A percentile compares a stretch with the other conserved stretches of the same genome.
These are phyloP conservation scores for Okamejei kenojei DNA, from an alignment of 2,797 vertebrate genomes.

Conservation along the genomic window DNA sequence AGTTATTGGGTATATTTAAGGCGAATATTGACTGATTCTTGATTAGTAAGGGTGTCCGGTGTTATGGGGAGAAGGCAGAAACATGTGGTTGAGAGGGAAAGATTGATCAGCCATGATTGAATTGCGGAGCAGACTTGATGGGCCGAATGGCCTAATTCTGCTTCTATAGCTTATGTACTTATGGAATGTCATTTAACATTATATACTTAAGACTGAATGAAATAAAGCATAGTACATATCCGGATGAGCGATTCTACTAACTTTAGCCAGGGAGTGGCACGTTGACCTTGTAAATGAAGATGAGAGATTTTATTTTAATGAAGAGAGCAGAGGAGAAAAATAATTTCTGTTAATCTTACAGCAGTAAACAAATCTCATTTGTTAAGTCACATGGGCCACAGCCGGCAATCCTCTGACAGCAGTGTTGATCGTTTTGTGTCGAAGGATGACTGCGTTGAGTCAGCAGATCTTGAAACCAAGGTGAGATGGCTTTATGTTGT, in stretches of 20 bases:
- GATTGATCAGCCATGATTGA: too few relatives aligned
- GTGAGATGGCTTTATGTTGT: constrained; percentile 53
- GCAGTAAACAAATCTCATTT: constrained; percentile 81
- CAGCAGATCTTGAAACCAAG: constrained; percentile 74
- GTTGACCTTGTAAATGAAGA: not conserved
- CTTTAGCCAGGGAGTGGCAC: not conserved
- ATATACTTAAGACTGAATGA: not conserved
- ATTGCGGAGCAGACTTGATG: too few relatives aligned
- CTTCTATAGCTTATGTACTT: too few relatives aligned
- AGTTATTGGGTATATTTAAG: too few relatives aligned
- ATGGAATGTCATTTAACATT: not conserved
- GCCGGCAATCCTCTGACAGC: constrained; percentile 82
- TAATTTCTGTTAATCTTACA: constrained; percentile 36
- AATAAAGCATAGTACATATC: not conserved
- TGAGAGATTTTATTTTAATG: not conserved
- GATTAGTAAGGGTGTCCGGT: too few relatives aligned
- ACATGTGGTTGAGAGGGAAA: too few relatives aligned
- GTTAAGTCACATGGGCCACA: constrained; percentile 72
- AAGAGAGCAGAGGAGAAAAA: constrained; percentile 28
- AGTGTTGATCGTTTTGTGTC: constrained; percentile 73
- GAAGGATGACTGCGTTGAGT: constrained; percentile 74
- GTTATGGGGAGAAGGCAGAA: too few relatives aligned
- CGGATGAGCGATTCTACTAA: not conserved
- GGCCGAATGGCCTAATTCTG: too few relatives aligned
- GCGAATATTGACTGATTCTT: too few relatives aligned